These are phyloP conservation scores for Ganaspis sp. DNA, from an alignment of 1,140 invertebrate genomes.

Conservation along the genomic window DNA sequence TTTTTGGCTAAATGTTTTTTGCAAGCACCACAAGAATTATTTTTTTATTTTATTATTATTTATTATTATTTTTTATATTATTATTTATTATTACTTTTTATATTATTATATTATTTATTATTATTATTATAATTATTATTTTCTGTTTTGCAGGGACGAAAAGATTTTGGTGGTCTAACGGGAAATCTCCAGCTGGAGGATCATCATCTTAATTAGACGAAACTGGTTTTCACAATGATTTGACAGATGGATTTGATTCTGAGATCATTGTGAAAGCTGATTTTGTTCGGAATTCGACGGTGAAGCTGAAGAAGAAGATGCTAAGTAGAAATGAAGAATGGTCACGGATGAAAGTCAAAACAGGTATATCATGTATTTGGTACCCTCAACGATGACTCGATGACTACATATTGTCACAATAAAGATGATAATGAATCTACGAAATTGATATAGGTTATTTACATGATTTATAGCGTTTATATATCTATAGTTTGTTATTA, in stretches of 20 bases:
- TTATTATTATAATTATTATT: no score
- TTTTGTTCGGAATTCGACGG: slow-evolving; percentile 82
- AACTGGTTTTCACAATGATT: slow-evolving; percentile 96
- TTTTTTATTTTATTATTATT: no score
- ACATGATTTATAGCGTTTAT: neutral
- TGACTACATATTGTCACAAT: slow-evolving; percentile 1
- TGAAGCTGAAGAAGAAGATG: slow-evolving; percentile 42
- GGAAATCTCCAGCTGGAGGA: neutral
- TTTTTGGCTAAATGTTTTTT: no score
- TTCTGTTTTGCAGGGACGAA: slow-evolving; percentile 34
- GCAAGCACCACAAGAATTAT: no score
- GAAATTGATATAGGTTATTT: neutral
- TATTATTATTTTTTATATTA: no score
- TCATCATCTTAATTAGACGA: slow-evolving; percentile 77
- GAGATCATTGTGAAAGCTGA: slow-evolving; percentile 97
- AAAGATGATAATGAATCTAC: slow-evolving; percentile 18
- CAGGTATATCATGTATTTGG: neutral
- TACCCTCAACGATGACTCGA: neutral
- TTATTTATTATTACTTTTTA: no score
- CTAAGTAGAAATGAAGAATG: slow-evolving; percentile 3
- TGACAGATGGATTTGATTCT: slow-evolving; percentile 89
- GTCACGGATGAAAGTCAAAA: neutral
- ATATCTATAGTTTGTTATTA: no score
- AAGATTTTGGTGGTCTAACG: neutral
- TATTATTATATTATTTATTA: no score